A percentile compares a stretch with the other conserved stretches of the same genome.
phyloP scores from a whole-genome alignment of 2,888 invertebrate genomes.

The Spodoptera picta region DNA sequence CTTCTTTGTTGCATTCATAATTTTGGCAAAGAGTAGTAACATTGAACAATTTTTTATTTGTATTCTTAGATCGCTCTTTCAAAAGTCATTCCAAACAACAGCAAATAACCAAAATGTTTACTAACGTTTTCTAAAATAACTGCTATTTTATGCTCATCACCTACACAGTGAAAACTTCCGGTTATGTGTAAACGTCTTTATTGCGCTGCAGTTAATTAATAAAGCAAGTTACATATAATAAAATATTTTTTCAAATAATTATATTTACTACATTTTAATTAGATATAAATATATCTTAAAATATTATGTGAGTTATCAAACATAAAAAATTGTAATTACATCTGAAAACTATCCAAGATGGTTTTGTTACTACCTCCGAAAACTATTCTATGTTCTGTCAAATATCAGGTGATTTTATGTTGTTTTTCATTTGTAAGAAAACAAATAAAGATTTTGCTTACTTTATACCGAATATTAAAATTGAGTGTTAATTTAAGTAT shows the following conservation, averaged over 20 bases:
- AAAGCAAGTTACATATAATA: conserved; percentile 9
- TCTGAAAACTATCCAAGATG: too few species aligned
- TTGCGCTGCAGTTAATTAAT: conserved; percentile 5
- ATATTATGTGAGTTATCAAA: too few species aligned
- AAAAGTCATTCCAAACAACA: too few species aligned
- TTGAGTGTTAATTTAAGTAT: not conserved
- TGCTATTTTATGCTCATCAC: too few species aligned
- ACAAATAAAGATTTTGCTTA: not conserved
- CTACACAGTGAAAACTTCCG: too few species aligned
- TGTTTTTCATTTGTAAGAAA: not conserved
- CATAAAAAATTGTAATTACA: not conserved
- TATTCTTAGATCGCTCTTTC: not conserved
- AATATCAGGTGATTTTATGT: conserved; percentile 7
- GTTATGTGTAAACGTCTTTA: conserved; percentile 23
- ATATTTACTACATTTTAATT: not conserved
- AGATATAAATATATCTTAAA: not conserved
- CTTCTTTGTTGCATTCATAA: not conserved
- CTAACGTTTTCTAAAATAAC: too few species aligned
- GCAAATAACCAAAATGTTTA: too few species aligned
- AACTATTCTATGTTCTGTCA: conserved; percentile 19
- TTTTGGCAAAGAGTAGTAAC: conserved; percentile 2
- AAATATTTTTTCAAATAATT: too few species aligned
- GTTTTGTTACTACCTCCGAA: conserved; percentile 1
- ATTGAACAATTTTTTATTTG: not conserved
- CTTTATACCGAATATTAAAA: too few species aligned